Evolutionary conservation across 2,113 vertebrate species (phyloP), one percentile per base, ranked within the genome.

Genomic region (Pseudopodoces humilis): DNA sequence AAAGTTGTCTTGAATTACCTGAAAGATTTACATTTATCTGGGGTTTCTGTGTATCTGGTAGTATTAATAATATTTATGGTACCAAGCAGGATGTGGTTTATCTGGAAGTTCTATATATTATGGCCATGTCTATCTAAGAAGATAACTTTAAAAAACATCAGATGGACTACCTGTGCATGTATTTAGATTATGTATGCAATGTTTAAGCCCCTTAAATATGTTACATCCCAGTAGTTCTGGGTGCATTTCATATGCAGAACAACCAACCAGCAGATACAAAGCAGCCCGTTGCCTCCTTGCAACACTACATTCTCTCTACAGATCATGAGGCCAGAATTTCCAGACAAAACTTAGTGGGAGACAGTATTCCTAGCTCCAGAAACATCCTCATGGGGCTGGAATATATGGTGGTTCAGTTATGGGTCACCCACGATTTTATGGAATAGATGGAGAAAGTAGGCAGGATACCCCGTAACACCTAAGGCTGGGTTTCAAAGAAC

Each of bases 291-390:
- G 46, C 4, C 11, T 53, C 28, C 25, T 10, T 37, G 33, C 19
- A 55, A 17, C 13, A 5, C 21, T 67, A 24, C 6, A 7, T 30
- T 8, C 5, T 15, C 30, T 77, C 33, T 30, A 9, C 27, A 31
- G 18, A 16, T 2, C 7, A 9, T 0, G 2, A 24, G 37, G 30
- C 21, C 21, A 2, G 13, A 13, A 39, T 35, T 70, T 65, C 20
- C 27, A 46, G 35, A 22, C 8, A 53, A 62, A 75, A 28, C 2
- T 11, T 44, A 11, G 9, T 41, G 23, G 33, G 12, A 53, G 5
- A 13, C 6, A 2, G 14, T 35, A 19, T 41, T 84, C 25, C 13
- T 21, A 30, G 24, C 25, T 53, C 33, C 24, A 67, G 37, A 82
- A 92, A 15, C 7, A 22, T 21, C 31, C 25, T 11, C 3, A 3